These are phyloP conservation scores for Acanthosepion pharaonis DNA, from an alignment of 2,888 invertebrate genomes.

Conservation along the genomic window DNA sequence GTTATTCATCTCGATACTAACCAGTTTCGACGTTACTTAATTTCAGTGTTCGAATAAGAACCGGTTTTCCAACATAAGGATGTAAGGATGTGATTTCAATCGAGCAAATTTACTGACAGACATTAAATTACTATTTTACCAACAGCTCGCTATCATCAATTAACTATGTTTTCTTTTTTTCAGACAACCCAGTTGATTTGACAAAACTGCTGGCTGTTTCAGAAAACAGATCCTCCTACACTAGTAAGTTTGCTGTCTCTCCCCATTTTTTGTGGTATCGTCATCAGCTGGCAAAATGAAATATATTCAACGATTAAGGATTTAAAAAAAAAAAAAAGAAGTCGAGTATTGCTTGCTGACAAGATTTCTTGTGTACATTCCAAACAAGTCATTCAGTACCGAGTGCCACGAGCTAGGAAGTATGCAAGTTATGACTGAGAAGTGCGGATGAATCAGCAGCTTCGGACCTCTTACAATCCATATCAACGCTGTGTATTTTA, in stretches of 20 bases:
- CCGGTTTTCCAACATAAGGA: too few species aligned
- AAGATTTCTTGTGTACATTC: constrained; percentile 12
- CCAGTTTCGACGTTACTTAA: too few species aligned
- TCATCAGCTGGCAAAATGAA: background rate
- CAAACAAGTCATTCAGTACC: background rate
- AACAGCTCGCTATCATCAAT: too few species aligned
- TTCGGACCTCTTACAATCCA: background rate
- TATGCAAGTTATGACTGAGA: constrained; percentile 33
- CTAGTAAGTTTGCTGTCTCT: background rate
- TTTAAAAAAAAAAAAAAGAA: background rate
- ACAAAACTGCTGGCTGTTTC: background rate
- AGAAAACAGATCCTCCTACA: background rate
- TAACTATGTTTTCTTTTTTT: too few species aligned
- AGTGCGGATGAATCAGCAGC: constrained; percentile 15
- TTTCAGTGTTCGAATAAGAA: too few species aligned
- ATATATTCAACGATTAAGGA: background rate
- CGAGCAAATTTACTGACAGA: too few species aligned
- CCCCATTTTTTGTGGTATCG: background rate
- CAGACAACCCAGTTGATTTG: too few species aligned
- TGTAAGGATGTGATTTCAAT: too few species aligned
- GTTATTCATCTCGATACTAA: too few species aligned
- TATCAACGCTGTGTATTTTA: background rate
- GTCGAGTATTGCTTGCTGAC: background rate
- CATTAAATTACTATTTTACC: too few species aligned
- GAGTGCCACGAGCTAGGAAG: background rate